phyloP scores from a whole-genome alignment of 2,888 invertebrate species.

The Cantharis lateralis region DNA sequence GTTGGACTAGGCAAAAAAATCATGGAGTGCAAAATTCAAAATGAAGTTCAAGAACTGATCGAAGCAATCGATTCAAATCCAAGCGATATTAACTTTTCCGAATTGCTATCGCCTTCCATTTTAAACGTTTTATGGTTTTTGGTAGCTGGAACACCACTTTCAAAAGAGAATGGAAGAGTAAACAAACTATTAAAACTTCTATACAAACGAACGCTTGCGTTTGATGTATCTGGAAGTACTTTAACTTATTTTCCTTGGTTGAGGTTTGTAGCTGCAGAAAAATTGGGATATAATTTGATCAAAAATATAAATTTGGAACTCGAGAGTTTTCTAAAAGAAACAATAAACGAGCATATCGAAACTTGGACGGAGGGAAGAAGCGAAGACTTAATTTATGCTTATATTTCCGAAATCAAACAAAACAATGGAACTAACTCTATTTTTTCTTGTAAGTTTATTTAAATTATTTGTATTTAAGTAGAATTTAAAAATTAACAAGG shows the following conservation, averaged over 20 bases:
- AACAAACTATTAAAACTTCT: constrained; percentile 57
- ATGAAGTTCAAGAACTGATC: constrained; percentile 58
- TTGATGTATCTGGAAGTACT: constrained; percentile 51
- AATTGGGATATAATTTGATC: constrained; percentile 65
- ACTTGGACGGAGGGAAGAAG: constrained; percentile 56
- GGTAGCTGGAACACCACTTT: constrained; percentile 57
- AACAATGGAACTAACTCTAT: constrained; percentile 44
- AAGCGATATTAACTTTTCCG: constrained; percentile 42
- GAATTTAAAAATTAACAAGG: too few species aligned
- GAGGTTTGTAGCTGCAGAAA: constrained; percentile 64
- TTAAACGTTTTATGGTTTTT: constrained; percentile 71
- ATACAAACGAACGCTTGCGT: constrained; percentile 58
- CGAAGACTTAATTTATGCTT: constrained; percentile 66
- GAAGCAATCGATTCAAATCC: constrained; percentile 28
- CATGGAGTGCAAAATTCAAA: constrained; percentile 56
- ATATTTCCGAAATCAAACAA: constrained; percentile 63
- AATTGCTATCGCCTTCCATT: constrained; percentile 61
- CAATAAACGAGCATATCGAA: constrained; percentile 62
- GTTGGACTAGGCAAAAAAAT: constrained; percentile 60
- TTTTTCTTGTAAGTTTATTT: constrained; percentile 57
- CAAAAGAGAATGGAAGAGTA: constrained; percentile 55
- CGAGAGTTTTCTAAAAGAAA: constrained; percentile 60
- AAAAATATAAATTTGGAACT: constrained; percentile 61
- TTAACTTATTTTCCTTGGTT: constrained; percentile 67
- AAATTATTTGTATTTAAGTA: background rate